These are phyloP conservation scores for Pectinophora gossypiella DNA, from an alignment of 1,140 invertebrate genomes.

Conservation along the genomic window DNA sequence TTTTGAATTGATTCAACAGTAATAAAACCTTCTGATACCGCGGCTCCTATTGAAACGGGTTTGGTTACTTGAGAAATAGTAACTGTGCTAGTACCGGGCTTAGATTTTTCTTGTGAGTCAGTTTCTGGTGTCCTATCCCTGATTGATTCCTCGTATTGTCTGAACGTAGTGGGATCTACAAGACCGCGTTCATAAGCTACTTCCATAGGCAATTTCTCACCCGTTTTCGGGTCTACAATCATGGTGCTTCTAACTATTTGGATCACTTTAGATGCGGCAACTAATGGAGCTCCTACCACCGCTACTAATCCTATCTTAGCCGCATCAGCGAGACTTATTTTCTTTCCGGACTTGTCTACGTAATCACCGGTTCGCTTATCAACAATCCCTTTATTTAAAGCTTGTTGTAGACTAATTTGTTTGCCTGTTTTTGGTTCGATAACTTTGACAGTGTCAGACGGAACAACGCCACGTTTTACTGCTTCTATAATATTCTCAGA, in stretches of 20 bases:
- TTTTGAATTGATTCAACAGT: constrained; percentile 63
- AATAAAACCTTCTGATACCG: constrained; percentile 64
- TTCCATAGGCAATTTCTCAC: constrained; percentile 84
- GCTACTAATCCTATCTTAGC: constrained; percentile 83
- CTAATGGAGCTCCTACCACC: constrained; percentile 82
- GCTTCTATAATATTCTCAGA: constrained; percentile 83
- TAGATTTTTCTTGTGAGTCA: constrained; percentile 56
- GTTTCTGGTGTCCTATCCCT: constrained; percentile 42
- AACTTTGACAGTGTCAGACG: constrained; percentile 82
- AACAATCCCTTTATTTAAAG: constrained; percentile 84
- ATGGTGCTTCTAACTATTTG: constrained; percentile 75
- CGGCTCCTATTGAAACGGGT: constrained; percentile 53
- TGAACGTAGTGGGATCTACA: constrained; percentile 78
- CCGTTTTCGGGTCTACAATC: constrained; percentile 86
- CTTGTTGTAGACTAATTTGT: constrained; percentile 84
- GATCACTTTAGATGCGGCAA: constrained; percentile 79
- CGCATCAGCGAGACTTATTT: constrained; percentile 84
- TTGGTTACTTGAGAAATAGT: constrained; percentile 31
- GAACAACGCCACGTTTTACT: constrained; percentile 80
- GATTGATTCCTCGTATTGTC: constrained; percentile 74
- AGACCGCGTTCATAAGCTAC: constrained; percentile 87
- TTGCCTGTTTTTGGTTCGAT: constrained; percentile 84
- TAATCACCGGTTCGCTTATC: constrained; percentile 85
- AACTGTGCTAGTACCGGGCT: constrained; percentile 2
- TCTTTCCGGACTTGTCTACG: constrained; percentile 78